Percentiles rank a stretch among this genome's conserved stretches.
These are phyloP conservation scores for Tinea trinotella DNA, from an alignment of 2,888 invertebrate genomes.

Conservation along the genomic window DNA sequence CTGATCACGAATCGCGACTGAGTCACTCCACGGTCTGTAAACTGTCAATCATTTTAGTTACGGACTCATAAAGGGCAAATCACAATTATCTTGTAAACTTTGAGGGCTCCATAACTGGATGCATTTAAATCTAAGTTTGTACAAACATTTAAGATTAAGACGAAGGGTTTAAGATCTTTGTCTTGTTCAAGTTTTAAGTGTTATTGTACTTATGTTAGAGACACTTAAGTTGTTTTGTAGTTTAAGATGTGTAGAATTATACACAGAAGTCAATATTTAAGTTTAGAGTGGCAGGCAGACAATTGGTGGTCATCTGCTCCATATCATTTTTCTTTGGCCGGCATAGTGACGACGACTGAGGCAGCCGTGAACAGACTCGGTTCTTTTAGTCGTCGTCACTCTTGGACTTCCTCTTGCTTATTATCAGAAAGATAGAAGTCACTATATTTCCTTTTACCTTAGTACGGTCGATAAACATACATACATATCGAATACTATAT, in stretches of 20 bases:
- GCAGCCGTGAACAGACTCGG: too few species aligned
- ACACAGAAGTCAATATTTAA: neutral
- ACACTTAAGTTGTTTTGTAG: neutral
- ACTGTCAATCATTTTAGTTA: neutral
- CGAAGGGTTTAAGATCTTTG: slow-evolving; percentile 10
- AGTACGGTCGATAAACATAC: neutral
- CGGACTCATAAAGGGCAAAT: neutral
- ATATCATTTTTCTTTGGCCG: too few species aligned
- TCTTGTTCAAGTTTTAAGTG: neutral
- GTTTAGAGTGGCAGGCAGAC: too few species aligned
- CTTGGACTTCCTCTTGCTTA: too few species aligned
- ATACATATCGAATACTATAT: neutral
- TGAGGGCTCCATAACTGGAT: slow-evolving; percentile 1
- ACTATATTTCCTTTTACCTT: too few species aligned
- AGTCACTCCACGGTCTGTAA: too few species aligned
- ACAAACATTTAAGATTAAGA: neutral
- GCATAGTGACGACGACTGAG: too few species aligned
- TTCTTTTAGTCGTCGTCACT: too few species aligned
- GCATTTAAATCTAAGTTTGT: slow-evolving; percentile 6
- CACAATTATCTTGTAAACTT: neutral
- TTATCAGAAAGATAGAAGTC: too few species aligned
- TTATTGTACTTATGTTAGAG: neutral
- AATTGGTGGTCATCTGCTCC: too few species aligned
- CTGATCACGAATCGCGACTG: too few species aligned
- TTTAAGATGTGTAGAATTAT: neutral